Percentiles rank a stretch among this genome's conserved stretches.
Evolutionary conservation across 2,113 vertebrate genomes (phyloP).

Genomic region (Scolopax mira): DNA sequence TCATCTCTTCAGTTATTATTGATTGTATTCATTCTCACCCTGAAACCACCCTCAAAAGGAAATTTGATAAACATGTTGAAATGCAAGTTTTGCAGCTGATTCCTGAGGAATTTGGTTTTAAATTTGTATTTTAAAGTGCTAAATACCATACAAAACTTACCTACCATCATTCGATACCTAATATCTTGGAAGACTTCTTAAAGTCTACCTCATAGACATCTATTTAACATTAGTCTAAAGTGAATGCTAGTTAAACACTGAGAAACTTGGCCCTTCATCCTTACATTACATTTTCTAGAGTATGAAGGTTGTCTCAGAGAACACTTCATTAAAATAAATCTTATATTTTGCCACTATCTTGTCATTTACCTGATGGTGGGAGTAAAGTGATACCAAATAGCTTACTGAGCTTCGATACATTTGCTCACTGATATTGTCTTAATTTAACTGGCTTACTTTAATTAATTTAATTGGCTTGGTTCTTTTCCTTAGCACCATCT

Average conservation of each 20-base stretch:
- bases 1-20: not conserved
- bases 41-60: not conserved
- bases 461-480: no score
- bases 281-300: not conserved
- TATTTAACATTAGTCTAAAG: not conserved
- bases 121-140: not conserved
- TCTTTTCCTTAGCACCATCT: not conserved
- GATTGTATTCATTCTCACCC: not conserved
- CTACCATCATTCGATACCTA: not conserved
- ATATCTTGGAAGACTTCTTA: not conserved
- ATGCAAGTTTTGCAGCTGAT: not conserved
- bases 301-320: not conserved
- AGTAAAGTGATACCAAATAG: not conserved
- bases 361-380: conserved; percentile 18
- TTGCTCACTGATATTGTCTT: not conserved
- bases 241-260: not conserved
- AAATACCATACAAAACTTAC: not conserved
- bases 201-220: not conserved
- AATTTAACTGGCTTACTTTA: no score
- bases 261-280: not conserved
- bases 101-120: not conserved
- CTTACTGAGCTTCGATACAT: not conserved
- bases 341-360: not conserved
- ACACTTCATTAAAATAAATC: not conserved
- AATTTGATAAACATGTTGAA: not conserved